Evolutionary conservation across 2,888 invertebrate species (phyloP).

Genomic region (Philereme transversata): DNA sequence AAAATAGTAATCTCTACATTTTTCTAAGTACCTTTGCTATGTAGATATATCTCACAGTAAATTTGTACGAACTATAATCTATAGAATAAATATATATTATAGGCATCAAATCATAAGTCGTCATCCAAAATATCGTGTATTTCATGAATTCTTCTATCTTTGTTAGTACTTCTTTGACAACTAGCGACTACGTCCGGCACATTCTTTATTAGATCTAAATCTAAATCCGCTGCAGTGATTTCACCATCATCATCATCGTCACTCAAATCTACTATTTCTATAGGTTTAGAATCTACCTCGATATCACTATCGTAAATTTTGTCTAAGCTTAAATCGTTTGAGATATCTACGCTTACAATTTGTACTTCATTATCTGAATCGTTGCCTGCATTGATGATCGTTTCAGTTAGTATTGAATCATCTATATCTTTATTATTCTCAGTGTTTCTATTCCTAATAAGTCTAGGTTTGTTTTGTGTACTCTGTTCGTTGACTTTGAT

Average conservation of each 20-base stretch:
- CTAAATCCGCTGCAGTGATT: slow-evolving; percentile 53
- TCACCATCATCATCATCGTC: slow-evolving; percentile 65
- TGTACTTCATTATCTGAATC: slow-evolving; percentile 75
- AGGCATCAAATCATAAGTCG: slow-evolving; percentile 58
- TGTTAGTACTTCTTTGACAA: slow-evolving; percentile 58
- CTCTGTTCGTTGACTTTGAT: slow-evolving; percentile 65
- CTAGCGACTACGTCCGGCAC: slow-evolving; percentile 78
- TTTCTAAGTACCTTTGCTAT: not conserved
- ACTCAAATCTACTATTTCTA: slow-evolving; percentile 71
- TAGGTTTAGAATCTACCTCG: slow-evolving; percentile 60
- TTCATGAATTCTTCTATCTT: slow-evolving; percentile 52
- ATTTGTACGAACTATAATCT: slow-evolving; percentile 21
- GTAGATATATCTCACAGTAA: slow-evolving; percentile 13
- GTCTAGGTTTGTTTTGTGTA: slow-evolving; percentile 58
- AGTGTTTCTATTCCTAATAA: slow-evolving; percentile 63
- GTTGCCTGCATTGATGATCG: slow-evolving; percentile 53
- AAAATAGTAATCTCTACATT: not conserved
- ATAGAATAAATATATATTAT: slow-evolving; percentile 1
- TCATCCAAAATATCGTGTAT: slow-evolving; percentile 63
- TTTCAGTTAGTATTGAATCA: slow-evolving; percentile 38
- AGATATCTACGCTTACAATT: slow-evolving; percentile 63
- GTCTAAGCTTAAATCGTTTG: slow-evolving; percentile 51
- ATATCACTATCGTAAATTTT: slow-evolving; percentile 61
- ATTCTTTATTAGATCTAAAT: slow-evolving; percentile 62
- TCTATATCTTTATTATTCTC: slow-evolving; percentile 45